Conservation (phyloP, 2,113 vertebrate genomes). For the Patagioenas fasciata region DNA sequence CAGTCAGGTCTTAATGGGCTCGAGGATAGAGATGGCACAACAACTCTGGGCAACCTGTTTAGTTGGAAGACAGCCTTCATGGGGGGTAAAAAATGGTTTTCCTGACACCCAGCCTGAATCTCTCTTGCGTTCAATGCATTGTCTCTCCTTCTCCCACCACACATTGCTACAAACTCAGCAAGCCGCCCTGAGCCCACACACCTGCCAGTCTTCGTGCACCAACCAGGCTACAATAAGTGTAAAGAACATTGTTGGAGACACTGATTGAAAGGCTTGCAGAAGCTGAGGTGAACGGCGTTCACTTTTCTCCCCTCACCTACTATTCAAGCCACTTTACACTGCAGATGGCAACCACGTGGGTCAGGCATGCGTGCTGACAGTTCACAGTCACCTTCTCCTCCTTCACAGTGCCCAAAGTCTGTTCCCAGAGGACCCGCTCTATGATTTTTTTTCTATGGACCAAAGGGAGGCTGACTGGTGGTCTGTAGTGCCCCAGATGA, state of each 20-base stretch:
- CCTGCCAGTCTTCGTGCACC: neutral
- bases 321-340: neutral
- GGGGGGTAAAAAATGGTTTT: fast-evolving
- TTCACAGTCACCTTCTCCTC: neutral
- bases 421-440: neutral
- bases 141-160: neutral
- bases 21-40: neutral
- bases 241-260: neutral
- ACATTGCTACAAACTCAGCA: fast-evolving
- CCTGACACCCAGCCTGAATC: neutral
- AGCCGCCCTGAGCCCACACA: neutral
- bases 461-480: neutral
- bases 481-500: no score
- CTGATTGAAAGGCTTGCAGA: neutral
- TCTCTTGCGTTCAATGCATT: neutral
- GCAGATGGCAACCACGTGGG: neutral
- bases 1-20: neutral
- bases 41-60: neutral
- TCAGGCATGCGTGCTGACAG: neutral
- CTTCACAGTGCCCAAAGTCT: neutral
- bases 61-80: fast-evolving
- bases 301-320: neutral
- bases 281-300: neutral
- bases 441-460: neutral
- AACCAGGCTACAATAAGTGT: neutral